phyloP scores from a whole-genome alignment of 1,140 invertebrate species.

The Proales similis region DNA sequence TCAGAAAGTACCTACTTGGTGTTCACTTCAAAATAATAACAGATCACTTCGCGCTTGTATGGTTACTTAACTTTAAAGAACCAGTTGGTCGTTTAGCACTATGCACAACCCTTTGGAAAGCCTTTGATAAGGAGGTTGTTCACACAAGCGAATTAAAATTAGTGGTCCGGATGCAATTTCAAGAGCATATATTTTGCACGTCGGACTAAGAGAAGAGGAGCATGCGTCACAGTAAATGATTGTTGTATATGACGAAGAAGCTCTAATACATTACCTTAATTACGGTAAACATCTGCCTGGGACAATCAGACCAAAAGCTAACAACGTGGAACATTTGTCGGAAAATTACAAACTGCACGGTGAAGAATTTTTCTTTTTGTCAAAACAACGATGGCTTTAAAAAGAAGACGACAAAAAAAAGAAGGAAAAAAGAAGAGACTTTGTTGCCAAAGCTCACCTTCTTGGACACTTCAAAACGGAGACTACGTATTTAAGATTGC shows the following conservation, averaged over 20 bases:
- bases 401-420: neutral
- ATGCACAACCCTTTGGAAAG: neutral
- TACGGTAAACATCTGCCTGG: neutral
- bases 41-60: constrained; percentile 55
- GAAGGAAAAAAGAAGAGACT: neutral
- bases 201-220: neutral
- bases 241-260: no score
- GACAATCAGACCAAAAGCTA: neutral
- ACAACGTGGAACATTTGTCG: neutral
- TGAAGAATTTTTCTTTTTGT: neutral
- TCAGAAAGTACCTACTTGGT: constrained; percentile 54
- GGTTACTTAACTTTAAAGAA: constrained; percentile 51
- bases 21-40: constrained; percentile 55
- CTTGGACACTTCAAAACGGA: neutral
- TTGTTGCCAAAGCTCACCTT: neutral
- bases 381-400: neutral
- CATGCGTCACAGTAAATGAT: no score
- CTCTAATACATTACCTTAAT: no score
- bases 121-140: constrained; percentile 6
- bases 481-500: no score
- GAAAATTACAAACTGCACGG: neutral
- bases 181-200: neutral
- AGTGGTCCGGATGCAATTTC: constrained; percentile 17
- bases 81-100: constrained; percentile 45
- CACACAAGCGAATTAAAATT: constrained; percentile 18